Conservation (phyloP, 2,888 invertebrate species). For the Epinotia demarniana region DNA sequence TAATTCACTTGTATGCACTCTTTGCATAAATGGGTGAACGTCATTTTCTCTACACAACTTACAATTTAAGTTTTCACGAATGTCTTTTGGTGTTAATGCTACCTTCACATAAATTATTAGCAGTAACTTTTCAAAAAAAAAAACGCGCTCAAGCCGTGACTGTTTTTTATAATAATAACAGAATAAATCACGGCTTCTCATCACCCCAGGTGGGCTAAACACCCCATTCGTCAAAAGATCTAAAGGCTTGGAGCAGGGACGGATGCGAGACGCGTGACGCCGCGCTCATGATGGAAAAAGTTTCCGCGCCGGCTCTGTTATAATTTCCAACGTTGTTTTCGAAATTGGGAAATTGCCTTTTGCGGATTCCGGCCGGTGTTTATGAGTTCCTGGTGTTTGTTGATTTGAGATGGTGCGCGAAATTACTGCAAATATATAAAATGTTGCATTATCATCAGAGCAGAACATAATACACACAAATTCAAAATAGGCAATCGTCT, state of each 20-base stretch:
- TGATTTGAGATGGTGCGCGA: neutral
- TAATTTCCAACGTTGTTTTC: constrained; percentile 30
- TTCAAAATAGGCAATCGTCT: too few species aligned
- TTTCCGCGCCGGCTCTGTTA: constrained; percentile 20
- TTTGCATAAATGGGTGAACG: neutral
- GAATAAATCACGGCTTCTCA: constrained; percentile 22
- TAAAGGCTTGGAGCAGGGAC: constrained; percentile 19
- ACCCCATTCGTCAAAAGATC: constrained; percentile 36
- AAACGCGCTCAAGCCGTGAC: constrained; percentile 1
- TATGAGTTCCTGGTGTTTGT: constrained; percentile 23
- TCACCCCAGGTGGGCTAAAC: constrained; percentile 34
- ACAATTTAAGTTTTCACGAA: neutral
- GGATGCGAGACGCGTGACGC: constrained; percentile 38
- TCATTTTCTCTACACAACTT: neutral
- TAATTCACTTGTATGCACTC: neutral
- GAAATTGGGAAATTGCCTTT: constrained; percentile 32
- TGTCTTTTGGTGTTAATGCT: neutral
- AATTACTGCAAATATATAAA: neutral
- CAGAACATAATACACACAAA: too few species aligned
- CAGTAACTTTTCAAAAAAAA: neutral
- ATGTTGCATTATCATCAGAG: neutral
- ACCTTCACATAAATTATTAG: neutral
- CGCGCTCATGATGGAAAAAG: constrained; percentile 35
- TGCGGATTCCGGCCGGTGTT: constrained; percentile 10
- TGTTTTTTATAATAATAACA: constrained; percentile 25